These are phyloP conservation scores for Henricia sp. DNA, from an alignment of 53 echinoderm and acorn worm species.

Conservation along the genomic window DNA sequence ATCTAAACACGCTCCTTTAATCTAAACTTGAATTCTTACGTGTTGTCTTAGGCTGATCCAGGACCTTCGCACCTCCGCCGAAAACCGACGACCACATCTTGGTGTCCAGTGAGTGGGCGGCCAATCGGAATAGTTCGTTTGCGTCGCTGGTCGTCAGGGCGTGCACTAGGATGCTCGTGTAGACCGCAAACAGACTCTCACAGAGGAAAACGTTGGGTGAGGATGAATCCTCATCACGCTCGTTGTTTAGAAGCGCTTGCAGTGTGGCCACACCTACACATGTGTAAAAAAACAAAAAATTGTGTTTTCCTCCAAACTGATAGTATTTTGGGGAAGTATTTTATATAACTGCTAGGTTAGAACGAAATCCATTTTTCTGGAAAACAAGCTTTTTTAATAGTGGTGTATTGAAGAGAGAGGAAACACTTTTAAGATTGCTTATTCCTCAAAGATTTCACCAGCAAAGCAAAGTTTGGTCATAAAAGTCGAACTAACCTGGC, in stretches of 20 bases:
- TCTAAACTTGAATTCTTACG: slow-evolving; percentile 55
- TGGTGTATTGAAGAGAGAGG: too few species aligned
- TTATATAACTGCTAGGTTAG: too few species aligned
- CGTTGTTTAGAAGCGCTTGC: slow-evolving; percentile 85
- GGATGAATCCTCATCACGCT: slow-evolving; percentile 87
- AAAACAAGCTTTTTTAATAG: too few species aligned
- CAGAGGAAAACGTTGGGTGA: slow-evolving; percentile 91
- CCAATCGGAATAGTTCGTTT: slow-evolving; percentile 85
- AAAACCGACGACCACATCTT: slow-evolving; percentile 97
- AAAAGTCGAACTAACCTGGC: slow-evolving; percentile 93
- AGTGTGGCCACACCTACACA: slow-evolving; percentile 92
- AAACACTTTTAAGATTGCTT: too few species aligned
- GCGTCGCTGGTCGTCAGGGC: slow-evolving; percentile 80
- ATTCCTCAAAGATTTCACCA: too few species aligned
- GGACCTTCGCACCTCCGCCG: slow-evolving; percentile 95
- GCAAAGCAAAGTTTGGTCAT: too few species aligned
- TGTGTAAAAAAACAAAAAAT: too few species aligned
- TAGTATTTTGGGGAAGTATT: too few species aligned
- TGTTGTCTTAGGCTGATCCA: slow-evolving; percentile 55
- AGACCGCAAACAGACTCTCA: slow-evolving; percentile 88
- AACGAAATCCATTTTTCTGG: too few species aligned
- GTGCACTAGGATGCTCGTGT: slow-evolving; percentile 87
- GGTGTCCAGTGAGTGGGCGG: slow-evolving; percentile 81
- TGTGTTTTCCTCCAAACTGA: too few species aligned
- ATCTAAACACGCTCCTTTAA: too few species aligned